Conservation (phyloP, 2,888 invertebrate species). For the Mycogona germanica region DNA sequence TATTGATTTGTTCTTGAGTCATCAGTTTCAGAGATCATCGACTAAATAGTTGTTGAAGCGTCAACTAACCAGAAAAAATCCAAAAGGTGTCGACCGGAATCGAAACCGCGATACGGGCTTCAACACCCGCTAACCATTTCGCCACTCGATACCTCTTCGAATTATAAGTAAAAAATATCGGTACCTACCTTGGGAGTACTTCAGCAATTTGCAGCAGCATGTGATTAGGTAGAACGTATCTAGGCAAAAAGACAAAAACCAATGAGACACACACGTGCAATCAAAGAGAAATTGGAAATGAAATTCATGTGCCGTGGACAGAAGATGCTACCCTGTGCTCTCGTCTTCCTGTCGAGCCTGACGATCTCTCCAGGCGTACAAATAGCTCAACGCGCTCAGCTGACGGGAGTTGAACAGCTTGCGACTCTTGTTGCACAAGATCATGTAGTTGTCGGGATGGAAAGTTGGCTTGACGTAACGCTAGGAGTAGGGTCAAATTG, state of each 20-base stretch:
- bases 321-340: slow-evolving; percentile 53
- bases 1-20: no score
- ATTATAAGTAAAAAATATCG: no score
- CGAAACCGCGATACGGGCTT: no score
- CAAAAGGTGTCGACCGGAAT: no score
- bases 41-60: no score
- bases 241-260: slow-evolving; percentile 31
- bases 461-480: slow-evolving; percentile 66
- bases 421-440: slow-evolving; percentile 62
- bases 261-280: not conserved
- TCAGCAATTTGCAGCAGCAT: slow-evolving; percentile 87
- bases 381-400: slow-evolving; percentile 60
- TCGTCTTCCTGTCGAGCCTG: slow-evolving; percentile 81
- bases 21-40: no score
- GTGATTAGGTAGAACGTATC: slow-evolving; percentile 89
- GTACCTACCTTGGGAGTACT: slow-evolving; percentile 51
- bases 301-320: slow-evolving; percentile 5
- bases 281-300: slow-evolving; percentile 11
- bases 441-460: slow-evolving; percentile 54
- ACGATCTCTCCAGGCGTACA: slow-evolving; percentile 80
- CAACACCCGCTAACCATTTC: no score
- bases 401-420: slow-evolving; percentile 75
- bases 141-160: no score
- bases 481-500: slow-evolving; percentile 42
- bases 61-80: no score